Evolutionary conservation across 2,888 invertebrate species (phyloP).

Genomic region (Ecliptopera silaceata): DNA sequence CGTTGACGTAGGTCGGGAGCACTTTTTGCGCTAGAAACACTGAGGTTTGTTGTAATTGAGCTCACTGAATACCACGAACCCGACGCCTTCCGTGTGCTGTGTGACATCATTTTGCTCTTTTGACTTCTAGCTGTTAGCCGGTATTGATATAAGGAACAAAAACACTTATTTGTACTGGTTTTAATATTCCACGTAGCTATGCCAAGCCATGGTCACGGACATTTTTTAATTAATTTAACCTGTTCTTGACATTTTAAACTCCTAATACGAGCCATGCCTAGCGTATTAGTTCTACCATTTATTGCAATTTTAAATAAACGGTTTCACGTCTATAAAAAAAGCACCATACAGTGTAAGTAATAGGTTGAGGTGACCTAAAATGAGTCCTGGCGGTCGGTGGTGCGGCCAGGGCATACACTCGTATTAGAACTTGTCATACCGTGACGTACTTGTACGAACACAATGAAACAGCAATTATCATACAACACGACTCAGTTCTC

Average conservation of each 20-base stretch:
- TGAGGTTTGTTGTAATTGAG: slow-evolving; percentile 51
- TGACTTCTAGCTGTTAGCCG: slow-evolving; percentile 8
- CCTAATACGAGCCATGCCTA: background rate
- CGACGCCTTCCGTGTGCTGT: slow-evolving; percentile 33
- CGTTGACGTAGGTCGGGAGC: slow-evolving; percentile 76
- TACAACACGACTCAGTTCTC: slow-evolving; percentile 44
- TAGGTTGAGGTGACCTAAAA: slow-evolving; percentile 53
- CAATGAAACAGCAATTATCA: slow-evolving; percentile 48
- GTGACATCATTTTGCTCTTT: slow-evolving; percentile 55
- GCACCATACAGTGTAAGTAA: slow-evolving; percentile 33
- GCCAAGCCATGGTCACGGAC: slow-evolving; percentile 1
- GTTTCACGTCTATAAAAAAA: slow-evolving; percentile 26
- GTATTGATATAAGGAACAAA: slow-evolving; percentile 30
- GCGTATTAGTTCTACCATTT: background rate
- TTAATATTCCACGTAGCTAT: slow-evolving; percentile 15
- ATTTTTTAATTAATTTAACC: background rate
- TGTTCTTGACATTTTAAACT: background rate
- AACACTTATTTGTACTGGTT: slow-evolving; percentile 19
- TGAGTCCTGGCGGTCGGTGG: slow-evolving; percentile 18
- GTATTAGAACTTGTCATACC: slow-evolving; percentile 52
- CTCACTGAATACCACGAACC: slow-evolving; percentile 36
- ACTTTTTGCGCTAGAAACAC: slow-evolving; percentile 63
- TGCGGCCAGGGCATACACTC: slow-evolving; percentile 36
- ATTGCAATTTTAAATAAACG: background rate
- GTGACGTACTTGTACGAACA: slow-evolving; percentile 38